These are phyloP conservation scores for Lagopus muta DNA, from an alignment of 2,113 vertebrate species.

Conservation along the genomic window DNA sequence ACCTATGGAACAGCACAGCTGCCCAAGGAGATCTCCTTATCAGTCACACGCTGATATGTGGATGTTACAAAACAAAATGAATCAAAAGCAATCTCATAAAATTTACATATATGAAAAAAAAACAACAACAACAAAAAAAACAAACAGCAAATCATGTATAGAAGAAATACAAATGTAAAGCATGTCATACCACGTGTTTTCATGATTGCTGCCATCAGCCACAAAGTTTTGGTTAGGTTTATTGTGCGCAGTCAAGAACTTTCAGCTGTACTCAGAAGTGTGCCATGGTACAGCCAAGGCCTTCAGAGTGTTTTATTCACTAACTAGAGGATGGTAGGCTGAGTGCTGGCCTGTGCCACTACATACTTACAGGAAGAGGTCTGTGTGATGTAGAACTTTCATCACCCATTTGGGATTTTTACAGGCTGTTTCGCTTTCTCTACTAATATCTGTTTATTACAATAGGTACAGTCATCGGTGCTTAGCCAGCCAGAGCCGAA, in stretches of 20 bases:
- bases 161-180: conserved; percentile 1
- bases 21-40: neutral
- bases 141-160: neutral
- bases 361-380: conserved; percentile 32
- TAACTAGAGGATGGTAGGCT: conserved; percentile 25
- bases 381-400: conserved; percentile 21
- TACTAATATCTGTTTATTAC: conserved; percentile 29
- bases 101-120: neutral
- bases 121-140: neutral
- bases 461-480: conserved; percentile 19
- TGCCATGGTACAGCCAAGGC: neutral
- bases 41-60: neutral
- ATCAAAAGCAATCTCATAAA: neutral
- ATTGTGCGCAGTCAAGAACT: neutral
- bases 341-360: conserved; percentile 35
- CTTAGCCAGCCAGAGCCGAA: conserved; percentile 32
- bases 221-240: neutral
- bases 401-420: conserved; percentile 55
- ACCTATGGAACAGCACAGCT: neutral
- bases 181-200: neutral
- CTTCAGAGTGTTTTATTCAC: conserved; percentile 42
- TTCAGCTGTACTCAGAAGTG: neutral
- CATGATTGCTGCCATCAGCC: neutral
- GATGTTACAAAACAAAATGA: neutral
- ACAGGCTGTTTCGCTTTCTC: conserved; percentile 16